These are phyloP conservation scores for Argyra leucocephala DNA, from an alignment of 2,888 invertebrate genomes.

Conservation along the genomic window DNA sequence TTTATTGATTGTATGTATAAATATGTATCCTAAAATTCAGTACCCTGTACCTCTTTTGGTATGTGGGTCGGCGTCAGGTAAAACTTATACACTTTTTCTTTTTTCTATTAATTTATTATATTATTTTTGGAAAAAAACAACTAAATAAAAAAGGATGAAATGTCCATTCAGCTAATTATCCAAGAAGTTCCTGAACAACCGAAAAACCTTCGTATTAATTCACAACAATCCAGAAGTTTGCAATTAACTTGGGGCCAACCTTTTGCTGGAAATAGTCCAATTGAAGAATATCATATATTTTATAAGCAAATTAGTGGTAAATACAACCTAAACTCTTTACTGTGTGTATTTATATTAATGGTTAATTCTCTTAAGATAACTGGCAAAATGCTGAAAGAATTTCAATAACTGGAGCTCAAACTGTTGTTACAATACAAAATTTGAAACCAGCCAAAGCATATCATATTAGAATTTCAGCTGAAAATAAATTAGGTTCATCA, in stretches of 20 bases:
- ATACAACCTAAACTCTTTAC: conserved; percentile 14
- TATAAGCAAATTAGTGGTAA: conserved; percentile 69
- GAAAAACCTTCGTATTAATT: conserved; percentile 71
- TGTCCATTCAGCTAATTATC: conserved; percentile 80
- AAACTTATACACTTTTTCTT: background rate
- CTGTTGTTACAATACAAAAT: conserved; percentile 68
- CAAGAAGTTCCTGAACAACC: conserved; percentile 88
- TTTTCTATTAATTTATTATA: background rate
- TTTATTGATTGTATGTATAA: no score
- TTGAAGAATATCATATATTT: conserved; percentile 79
- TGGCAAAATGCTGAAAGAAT: conserved; percentile 78
- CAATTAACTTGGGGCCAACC: conserved; percentile 84
- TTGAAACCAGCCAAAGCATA: conserved; percentile 79
- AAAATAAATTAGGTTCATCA: conserved; percentile 79
- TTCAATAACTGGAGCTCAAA: conserved; percentile 72
- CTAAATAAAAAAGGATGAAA: conserved; percentile 53
- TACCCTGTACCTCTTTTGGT: conserved; percentile 12
- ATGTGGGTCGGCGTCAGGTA: conserved; percentile 8
- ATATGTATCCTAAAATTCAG: conserved; percentile 18
- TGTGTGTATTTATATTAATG: conserved; percentile 44
- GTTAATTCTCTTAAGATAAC: conserved; percentile 46
- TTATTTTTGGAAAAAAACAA: no score
- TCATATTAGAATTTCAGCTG: conserved; percentile 78
- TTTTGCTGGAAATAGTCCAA: conserved; percentile 79
- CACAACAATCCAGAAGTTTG: conserved; percentile 73